phyloP scores from a whole-genome alignment of 2,888 invertebrate genomes.

The Sminthurinus aureus region DNA sequence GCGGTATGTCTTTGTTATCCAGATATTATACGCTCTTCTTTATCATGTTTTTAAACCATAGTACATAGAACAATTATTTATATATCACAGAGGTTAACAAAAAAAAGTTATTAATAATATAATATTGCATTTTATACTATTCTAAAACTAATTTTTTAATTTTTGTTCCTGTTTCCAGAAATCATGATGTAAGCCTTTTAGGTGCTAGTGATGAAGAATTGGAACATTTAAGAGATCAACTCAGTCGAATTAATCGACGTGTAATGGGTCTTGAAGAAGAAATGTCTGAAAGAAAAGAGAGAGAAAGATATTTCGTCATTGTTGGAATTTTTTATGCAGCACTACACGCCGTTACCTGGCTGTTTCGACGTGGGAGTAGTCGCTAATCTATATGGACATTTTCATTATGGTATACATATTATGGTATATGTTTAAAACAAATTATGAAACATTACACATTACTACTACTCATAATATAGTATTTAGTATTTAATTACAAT shows the following conservation, averaged over 20 bases:
- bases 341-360: slow-evolving; percentile 55
- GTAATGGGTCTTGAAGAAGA: slow-evolving; percentile 88
- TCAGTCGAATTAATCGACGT: slow-evolving; percentile 85
- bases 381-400: slow-evolving; percentile 29
- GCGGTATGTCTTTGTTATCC: slow-evolving; percentile 14
- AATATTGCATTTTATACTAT: too few species aligned
- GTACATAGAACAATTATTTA: too few species aligned
- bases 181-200: slow-evolving; percentile 26
- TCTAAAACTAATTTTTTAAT: slow-evolving; percentile 14
- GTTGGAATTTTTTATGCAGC: slow-evolving; percentile 55
- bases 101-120: too few species aligned
- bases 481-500: too few species aligned
- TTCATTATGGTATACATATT: background rate
- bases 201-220: slow-evolving; percentile 61
- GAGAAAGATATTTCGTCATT: slow-evolving; percentile 67
- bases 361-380: slow-evolving; percentile 49
- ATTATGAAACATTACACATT: too few species aligned
- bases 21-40: background rate
- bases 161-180: slow-evolving; percentile 25
- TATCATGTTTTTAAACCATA: background rate
- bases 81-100: too few species aligned
- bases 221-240: slow-evolving; percentile 81
- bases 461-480: too few species aligned
- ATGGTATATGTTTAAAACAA: too few species aligned
- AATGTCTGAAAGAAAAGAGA: slow-evolving; percentile 81